Evolutionary conservation across 2,888 invertebrate genomes (phyloP).

Genomic region (Lissocephala sabroskyi): DNA sequence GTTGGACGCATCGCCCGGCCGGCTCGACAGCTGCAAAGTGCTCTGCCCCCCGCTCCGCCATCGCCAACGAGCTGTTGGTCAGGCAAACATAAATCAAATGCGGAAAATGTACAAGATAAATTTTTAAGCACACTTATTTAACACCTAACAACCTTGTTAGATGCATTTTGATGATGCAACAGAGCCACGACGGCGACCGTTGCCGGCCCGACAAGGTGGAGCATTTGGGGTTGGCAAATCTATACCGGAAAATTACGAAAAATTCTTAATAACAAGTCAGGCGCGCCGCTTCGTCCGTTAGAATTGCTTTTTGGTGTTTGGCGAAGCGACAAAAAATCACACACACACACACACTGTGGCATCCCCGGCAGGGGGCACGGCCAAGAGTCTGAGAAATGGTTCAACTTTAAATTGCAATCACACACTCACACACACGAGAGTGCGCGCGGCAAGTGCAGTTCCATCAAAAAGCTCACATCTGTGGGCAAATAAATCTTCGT

Average conservation of each 20-base stretch:
- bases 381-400: conserved; percentile 29
- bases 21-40: conserved; percentile 31
- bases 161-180: conserved; percentile 60
- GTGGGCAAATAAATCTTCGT: conserved; percentile 56
- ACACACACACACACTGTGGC: too few species aligned
- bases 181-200: conserved; percentile 11
- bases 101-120: conserved; percentile 68
- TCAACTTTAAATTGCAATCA: conserved; percentile 44
- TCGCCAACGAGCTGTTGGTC: too few species aligned
- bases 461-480: conserved; percentile 48
- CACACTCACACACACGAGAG: conserved; percentile 6
- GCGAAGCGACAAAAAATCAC: conserved; percentile 29
- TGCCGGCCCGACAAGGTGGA: conserved; percentile 46
- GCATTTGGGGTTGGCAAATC: conserved; percentile 31
- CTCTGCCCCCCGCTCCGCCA: conserved; percentile 14
- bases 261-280: conserved; percentile 64
- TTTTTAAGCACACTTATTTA: conserved; percentile 67
- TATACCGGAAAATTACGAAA: conserved; percentile 65
- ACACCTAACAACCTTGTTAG: conserved; percentile 68
- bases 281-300: conserved; percentile 49
- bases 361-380: conserved; percentile 17
- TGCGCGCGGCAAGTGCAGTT: conserved; percentile 6
- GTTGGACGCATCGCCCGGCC: conserved; percentile 15
- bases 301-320: conserved; percentile 57
- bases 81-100: conserved; percentile 63